These are phyloP conservation scores for Megatriorchis doriae DNA, from an alignment of 2,113 vertebrate species.

Conservation along the genomic window DNA sequence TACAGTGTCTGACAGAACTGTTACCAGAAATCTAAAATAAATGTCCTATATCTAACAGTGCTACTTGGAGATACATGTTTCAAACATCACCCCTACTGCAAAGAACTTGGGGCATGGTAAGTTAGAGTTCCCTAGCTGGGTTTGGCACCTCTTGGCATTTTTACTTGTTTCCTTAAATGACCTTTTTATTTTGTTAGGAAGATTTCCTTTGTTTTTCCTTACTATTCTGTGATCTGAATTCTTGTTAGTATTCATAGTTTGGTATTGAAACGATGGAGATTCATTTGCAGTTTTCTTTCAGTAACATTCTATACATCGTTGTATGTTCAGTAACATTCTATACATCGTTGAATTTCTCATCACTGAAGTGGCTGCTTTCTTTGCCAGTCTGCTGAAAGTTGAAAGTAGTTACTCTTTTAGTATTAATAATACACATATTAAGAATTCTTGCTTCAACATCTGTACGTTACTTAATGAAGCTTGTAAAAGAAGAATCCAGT, in stretches of 20 bases:
- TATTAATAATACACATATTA: not conserved
- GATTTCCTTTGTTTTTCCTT: not conserved
- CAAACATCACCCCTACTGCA: not conserved
- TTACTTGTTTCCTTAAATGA: not conserved
- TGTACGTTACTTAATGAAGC: not conserved
- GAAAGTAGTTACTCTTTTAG: not conserved
- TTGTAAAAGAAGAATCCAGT: not conserved
- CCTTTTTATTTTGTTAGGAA: not conserved
- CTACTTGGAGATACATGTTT: not conserved
- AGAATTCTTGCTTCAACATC: not conserved
- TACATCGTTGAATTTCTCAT: not conserved
- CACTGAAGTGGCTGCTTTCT: rapidly evolving
- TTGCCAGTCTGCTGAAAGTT: not conserved
- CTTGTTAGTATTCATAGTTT: not conserved
- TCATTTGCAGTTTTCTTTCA: not conserved
- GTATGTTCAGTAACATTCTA: not conserved
- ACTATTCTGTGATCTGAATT: not conserved
- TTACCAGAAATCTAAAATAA: constrained; percentile 14
- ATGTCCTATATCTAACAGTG: not conserved
- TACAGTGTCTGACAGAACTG: constrained; percentile 31
- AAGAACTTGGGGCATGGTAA: not conserved
- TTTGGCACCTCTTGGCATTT: not conserved
- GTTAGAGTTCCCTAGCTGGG: not conserved
- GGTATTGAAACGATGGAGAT: not conserved
- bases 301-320: not conserved